Evolutionary conservation across 2,113 vertebrate genomes (phyloP).

Genomic region (Trichechus manatus): DNA sequence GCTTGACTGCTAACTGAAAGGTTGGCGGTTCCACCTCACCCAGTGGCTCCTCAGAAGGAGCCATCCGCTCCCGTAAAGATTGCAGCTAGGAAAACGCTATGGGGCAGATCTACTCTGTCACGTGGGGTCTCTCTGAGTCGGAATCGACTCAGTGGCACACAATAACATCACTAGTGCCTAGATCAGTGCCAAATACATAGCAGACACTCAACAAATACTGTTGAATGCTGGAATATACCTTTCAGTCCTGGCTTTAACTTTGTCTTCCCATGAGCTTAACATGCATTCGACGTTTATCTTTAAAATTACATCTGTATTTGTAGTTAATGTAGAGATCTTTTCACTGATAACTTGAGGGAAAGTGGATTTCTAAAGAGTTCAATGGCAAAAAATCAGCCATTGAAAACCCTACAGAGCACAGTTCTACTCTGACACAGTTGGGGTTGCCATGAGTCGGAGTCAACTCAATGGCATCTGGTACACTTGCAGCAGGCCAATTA

Average conservation of each 20-base stretch:
- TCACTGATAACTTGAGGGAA: neutral
- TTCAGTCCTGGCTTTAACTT: neutral
- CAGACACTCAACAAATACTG: neutral
- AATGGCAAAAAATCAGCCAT: neutral
- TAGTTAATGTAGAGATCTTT: neutral
- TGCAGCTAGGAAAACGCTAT: neutral
- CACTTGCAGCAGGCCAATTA: neutral
- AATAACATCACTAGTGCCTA: neutral
- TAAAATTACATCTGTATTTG: neutral
- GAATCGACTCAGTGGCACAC: neutral
- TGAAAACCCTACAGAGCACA: neutral
- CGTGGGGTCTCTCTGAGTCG: neutral
- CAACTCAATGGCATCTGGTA: neutral
- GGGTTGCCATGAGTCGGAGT: neutral
- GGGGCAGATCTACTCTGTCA: neutral
- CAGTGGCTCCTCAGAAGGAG: neutral
- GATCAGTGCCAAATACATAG: neutral
- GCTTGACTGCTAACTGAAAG: neutral
- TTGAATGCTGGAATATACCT: rapidly evolving
- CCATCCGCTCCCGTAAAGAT: no score
- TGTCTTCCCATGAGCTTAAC: neutral
- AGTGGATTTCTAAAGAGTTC: neutral
- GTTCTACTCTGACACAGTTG: neutral
- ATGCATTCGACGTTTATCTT: neutral
- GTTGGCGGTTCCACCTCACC: neutral